Evolutionary conservation across 2,113 vertebrate species (phyloP).

Genomic region (Regulus satrapa): DNA sequence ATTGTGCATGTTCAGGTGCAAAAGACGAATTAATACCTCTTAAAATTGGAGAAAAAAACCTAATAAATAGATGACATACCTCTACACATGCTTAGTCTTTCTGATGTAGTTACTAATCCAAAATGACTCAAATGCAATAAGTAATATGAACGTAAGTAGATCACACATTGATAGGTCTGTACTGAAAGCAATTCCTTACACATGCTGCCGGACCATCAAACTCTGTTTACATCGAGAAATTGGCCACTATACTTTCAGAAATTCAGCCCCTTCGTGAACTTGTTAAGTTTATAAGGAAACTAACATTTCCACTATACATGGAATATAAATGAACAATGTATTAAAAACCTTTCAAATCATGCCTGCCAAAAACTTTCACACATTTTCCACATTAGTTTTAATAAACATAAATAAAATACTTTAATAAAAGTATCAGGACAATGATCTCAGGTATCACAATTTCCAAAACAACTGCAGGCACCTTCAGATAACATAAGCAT

Average conservation of each 20-base stretch:
- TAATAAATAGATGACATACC: background rate
- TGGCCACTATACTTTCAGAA: background rate
- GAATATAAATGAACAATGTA: background rate
- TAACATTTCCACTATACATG: background rate
- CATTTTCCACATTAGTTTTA: background rate
- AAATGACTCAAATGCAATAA: background rate
- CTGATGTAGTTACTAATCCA: background rate
- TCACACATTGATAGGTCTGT: background rate
- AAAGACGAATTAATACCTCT: background rate
- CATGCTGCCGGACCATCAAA: background rate
- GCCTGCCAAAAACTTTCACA: background rate
- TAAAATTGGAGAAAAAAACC: background rate
- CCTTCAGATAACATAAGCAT: background rate
- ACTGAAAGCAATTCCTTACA: background rate
- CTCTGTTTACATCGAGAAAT: background rate
- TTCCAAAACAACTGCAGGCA: background rate
- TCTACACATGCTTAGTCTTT: background rate
- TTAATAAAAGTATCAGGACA: background rate
- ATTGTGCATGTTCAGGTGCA: background rate
- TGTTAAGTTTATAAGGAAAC: background rate
- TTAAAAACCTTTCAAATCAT: background rate
- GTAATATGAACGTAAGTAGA: background rate
- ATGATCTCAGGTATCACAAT: background rate
- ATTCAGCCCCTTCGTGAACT: background rate
- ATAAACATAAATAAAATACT: background rate